Percentiles rank a stretch among this genome's conserved stretches.
These are phyloP conservation scores for Brachypteracias leptosomus DNA, from an alignment of 2,113 vertebrate species.

Conservation along the genomic window DNA sequence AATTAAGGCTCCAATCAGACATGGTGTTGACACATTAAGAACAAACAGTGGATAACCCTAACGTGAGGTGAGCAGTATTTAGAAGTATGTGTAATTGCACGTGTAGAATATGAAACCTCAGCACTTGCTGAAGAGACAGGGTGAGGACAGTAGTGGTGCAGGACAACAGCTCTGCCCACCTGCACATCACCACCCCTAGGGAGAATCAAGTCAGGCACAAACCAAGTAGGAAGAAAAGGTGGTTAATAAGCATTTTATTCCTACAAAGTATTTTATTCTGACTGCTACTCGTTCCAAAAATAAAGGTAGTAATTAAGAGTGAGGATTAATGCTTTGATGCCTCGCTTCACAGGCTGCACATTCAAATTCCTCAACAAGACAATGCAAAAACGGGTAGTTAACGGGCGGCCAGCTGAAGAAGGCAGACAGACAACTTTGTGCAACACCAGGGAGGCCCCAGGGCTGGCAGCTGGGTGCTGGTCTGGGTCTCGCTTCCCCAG, in stretches of 20 bases:
- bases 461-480: not conserved
- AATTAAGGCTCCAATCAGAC: slow-evolving; percentile 36
- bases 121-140: not conserved
- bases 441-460: not conserved
- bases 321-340: not conserved
- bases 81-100: not conserved
- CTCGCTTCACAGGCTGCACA: not conserved
- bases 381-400: not conserved
- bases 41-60: slow-evolving; percentile 20
- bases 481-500: not conserved
- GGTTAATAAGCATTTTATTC: not conserved
- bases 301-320: not conserved
- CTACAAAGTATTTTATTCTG: not conserved
- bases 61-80: not conserved
- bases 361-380: slow-evolving; percentile 1
- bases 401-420: not conserved
- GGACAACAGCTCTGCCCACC: not conserved
- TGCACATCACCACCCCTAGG: not conserved
- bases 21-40: not conserved
- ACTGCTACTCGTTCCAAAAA: not conserved
- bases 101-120: not conserved
- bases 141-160: not conserved
- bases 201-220: not conserved
- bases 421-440: not conserved
- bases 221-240: not conserved